Percentiles rank a stretch among this genome's conserved stretches.
These are phyloP conservation scores for Notarius lentiginosus DNA, from an alignment of 2,113 vertebrate genomes.

Conservation along the genomic window DNA sequence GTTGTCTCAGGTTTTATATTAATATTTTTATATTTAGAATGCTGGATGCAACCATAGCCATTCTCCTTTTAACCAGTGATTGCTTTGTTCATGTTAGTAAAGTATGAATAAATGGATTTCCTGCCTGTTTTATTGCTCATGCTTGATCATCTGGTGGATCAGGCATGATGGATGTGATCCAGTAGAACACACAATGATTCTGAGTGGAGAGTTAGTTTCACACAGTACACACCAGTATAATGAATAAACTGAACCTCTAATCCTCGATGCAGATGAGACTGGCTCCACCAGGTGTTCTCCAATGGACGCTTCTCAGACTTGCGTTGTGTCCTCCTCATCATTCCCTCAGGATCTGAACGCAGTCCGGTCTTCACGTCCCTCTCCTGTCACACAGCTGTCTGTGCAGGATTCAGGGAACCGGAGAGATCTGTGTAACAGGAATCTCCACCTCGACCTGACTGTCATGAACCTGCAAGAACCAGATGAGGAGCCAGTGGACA, in stretches of 20 bases:
- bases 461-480: slow-evolving; percentile 67
- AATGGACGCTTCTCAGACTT: slow-evolving; percentile 69
- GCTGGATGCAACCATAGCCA: background rate
- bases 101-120: background rate
- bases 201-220: background rate
- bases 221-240: background rate
- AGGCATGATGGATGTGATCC: background rate
- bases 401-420: slow-evolving; percentile 46
- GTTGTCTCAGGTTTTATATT: background rate
- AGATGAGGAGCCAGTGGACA: slow-evolving; percentile 80
- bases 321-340: slow-evolving; percentile 69
- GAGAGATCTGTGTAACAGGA: slow-evolving; percentile 56
- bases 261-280: slow-evolving; percentile 55
- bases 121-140: background rate
- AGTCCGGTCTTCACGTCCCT: slow-evolving; percentile 65
- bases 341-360: slow-evolving; percentile 72
- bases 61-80: background rate
- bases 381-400: slow-evolving; percentile 55
- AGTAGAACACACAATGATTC: background rate
- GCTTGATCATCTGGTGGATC: background rate
- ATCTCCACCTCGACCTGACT: slow-evolving; percentile 66
- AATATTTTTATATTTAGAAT: background rate
- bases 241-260: background rate
- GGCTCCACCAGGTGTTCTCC: slow-evolving; percentile 61
- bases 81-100: background rate